phyloP scores from a whole-genome alignment of 2,888 invertebrate genomes.

The Melikaiella ostensackeni region DNA sequence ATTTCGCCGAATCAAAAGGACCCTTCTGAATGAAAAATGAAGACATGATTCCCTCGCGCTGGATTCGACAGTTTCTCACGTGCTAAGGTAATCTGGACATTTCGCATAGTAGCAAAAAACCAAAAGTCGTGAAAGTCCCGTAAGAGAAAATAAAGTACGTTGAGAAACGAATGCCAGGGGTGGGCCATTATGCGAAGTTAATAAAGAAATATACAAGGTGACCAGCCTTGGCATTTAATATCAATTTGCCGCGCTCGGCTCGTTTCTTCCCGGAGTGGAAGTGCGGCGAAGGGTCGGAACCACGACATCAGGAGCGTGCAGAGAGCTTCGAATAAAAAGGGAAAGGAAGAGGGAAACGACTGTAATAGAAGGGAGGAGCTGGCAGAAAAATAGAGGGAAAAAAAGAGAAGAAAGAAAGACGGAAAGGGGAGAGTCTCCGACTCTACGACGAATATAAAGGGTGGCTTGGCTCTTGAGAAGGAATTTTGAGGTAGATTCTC shows the following conservation, averaged over 20 bases:
- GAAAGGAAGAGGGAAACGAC: conserved; percentile 43
- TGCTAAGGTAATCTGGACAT: conserved; percentile 13
- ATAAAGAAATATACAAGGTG: conserved; percentile 75
- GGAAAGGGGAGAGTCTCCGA: conserved; percentile 46
- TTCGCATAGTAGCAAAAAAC: conserved; percentile 7
- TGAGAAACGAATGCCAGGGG: conserved; percentile 54
- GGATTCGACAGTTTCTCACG: not conserved
- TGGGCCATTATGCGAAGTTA: conserved; percentile 65
- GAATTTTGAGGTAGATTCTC: conserved; percentile 61
- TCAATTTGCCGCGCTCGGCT: conserved; percentile 71
- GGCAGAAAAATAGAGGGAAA: conserved; percentile 51
- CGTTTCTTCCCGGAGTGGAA: conserved; percentile 52
- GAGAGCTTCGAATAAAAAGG: conserved; percentile 42
- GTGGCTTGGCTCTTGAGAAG: conserved; percentile 55
- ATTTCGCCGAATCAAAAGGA: not conserved
- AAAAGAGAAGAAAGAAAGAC: conserved; percentile 55
- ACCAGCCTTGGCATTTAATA: conserved; percentile 73
- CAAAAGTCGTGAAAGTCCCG: conserved; percentile 35
- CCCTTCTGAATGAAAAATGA: not conserved
- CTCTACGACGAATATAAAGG: conserved; percentile 49
- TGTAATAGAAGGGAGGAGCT: conserved; percentile 44
- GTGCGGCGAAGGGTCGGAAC: conserved; percentile 32
- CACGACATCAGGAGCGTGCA: conserved; percentile 29
- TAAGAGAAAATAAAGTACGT: conserved; percentile 36
- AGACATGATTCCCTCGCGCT: not conserved